phyloP scores from a whole-genome alignment of 2,888 invertebrate species.

The Hermodice carunculata region DNA sequence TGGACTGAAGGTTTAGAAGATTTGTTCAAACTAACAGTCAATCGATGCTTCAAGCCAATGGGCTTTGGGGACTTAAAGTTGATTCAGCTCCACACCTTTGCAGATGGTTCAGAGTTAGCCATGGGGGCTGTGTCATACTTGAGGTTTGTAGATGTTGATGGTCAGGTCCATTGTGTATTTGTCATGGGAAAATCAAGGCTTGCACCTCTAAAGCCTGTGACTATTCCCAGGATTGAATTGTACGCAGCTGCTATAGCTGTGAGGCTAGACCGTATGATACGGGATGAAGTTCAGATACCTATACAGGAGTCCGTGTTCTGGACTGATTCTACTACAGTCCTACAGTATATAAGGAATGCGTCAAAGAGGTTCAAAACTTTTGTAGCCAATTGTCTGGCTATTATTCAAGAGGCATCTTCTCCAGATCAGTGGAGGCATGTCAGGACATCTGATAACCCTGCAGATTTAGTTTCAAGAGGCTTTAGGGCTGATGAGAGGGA shows the following conservation, averaged over 20 bases:
- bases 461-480: neutral
- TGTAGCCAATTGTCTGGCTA: neutral
- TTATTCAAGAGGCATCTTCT: neutral
- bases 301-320: too few relatives aligned
- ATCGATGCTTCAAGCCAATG: too few relatives aligned
- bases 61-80: neutral
- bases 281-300: too few relatives aligned
- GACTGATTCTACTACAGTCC: neutral
- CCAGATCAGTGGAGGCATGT: neutral
- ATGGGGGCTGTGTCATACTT: neutral
- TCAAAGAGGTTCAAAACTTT: neutral
- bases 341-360: neutral
- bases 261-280: too few relatives aligned
- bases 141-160: neutral
- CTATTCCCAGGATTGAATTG: neutral
- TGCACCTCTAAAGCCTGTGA: neutral
- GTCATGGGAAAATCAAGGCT: neutral
- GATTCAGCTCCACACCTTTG: neutral
- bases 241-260: neutral
- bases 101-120: neutral
- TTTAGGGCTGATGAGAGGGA: neutral
- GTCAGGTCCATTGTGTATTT: neutral
- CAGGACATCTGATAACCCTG: neutral
- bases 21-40: neutral
- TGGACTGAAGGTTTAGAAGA: neutral